Percentiles rank a stretch among this genome's conserved stretches.
These are phyloP conservation scores for Parnassius glacialis DNA, from an alignment of 2,888 invertebrate genomes.

Conservation along the genomic window DNA sequence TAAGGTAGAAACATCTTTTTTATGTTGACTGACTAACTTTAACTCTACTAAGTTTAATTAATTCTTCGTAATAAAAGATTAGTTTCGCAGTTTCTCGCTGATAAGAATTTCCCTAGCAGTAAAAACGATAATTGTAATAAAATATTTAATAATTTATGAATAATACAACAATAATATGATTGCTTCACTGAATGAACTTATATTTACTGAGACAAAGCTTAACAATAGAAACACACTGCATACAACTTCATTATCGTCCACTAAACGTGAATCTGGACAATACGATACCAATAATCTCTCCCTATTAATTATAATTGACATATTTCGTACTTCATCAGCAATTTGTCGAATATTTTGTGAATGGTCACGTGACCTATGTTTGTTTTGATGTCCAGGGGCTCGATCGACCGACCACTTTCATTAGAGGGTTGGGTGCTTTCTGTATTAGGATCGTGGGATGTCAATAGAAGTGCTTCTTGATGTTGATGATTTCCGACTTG, in stretches of 20 bases:
- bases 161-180: not conserved
- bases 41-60: too few relatives aligned
- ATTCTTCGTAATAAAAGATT: too few relatives aligned
- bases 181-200: not conserved
- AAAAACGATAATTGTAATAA: too few relatives aligned
- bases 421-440: conserved; percentile 35
- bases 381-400: conserved; percentile 74
- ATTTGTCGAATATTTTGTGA: conserved; percentile 63
- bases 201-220: conserved; percentile 3
- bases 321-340: conserved; percentile 68
- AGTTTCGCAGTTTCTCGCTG: too few relatives aligned
- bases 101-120: too few relatives aligned
- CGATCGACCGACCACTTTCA: conserved; percentile 46
- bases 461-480: conserved; percentile 2
- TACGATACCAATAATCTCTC: conserved; percentile 64
- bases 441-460: not conserved
- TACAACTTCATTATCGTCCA: conserved; percentile 45
- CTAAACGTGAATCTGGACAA: conserved; percentile 44
- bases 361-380: conserved; percentile 70
- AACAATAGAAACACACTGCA: conserved; percentile 33
- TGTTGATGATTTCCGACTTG: conserved; percentile 3
- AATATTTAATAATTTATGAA: too few relatives aligned
- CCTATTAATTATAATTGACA: conserved; percentile 80
- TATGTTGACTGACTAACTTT: too few relatives aligned
- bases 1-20: too few relatives aligned